Percentiles rank a stretch among this genome's conserved stretches.
Conservation (phyloP, 2,797 vertebrate species). For the Adrianichthys oophorus region DNA sequence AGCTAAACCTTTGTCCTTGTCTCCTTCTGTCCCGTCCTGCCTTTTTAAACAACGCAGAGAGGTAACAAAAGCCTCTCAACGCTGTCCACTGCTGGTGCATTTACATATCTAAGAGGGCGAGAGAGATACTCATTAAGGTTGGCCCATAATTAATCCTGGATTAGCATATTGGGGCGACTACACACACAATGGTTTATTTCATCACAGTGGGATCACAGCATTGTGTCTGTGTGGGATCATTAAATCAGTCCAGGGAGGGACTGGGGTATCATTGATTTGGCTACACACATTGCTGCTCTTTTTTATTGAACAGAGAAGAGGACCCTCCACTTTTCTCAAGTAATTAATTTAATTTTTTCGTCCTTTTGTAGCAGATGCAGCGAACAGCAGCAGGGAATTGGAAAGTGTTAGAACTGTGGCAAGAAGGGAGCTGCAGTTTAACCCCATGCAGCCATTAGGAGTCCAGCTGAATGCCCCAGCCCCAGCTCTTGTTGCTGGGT, state of each 20-base stretch:
- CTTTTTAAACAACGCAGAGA: slow-evolving; percentile 28
- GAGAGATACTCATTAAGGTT: slow-evolving; percentile 65
- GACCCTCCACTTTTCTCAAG: slow-evolving; percentile 15
- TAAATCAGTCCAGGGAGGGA: slow-evolving; percentile 60
- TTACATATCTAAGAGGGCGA: slow-evolving; percentile 72
- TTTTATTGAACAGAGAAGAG: slow-evolving; percentile 24
- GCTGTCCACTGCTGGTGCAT: slow-evolving; percentile 59
- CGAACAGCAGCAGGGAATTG: slow-evolving; percentile 13
- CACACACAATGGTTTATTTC: slow-evolving; percentile 72
- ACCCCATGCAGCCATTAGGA: slow-evolving; percentile 45
- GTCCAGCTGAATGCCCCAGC: slow-evolving; percentile 45
- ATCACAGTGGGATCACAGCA: slow-evolving; percentile 65
- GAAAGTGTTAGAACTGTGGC: slow-evolving; percentile 25
- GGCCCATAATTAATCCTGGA: slow-evolving; percentile 73
- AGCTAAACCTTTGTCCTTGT: slow-evolving; percentile 35
- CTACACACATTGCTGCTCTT: slow-evolving; percentile 26
- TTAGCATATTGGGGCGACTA: slow-evolving; percentile 71
- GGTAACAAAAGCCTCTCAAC: slow-evolving; percentile 54
- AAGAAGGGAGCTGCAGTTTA: slow-evolving; percentile 43
- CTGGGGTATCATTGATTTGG: slow-evolving; percentile 39
- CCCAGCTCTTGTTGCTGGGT: slow-evolving; percentile 37
- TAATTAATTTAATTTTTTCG: slow-evolving; percentile 17
- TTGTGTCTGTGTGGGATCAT: slow-evolving; percentile 63
- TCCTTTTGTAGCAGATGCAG: slow-evolving; percentile 15
- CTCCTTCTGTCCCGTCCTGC: slow-evolving; percentile 18